Conservation (phyloP, 2,113 vertebrate species). For the Heterotilapia buettikoferi region DNA sequence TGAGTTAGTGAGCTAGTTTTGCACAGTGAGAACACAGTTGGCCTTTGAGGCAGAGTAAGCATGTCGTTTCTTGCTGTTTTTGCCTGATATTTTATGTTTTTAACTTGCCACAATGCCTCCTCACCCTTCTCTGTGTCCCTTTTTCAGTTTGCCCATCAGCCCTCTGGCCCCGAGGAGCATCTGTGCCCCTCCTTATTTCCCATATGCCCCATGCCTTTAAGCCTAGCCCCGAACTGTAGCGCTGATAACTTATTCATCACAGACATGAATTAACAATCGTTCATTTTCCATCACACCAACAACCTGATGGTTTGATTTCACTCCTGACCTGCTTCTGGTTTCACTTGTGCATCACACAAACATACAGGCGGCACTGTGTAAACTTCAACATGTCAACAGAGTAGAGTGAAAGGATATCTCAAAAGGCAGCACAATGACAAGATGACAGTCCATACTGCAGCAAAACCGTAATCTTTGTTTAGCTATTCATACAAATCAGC, state of each 20-base stretch:
- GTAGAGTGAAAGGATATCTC: background rate
- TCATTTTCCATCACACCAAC: slow-evolving; percentile 59
- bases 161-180: slow-evolving; percentile 62
- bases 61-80: background rate
- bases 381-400: background rate
- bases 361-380: background rate
- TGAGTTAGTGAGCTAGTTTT: slow-evolving; percentile 10
- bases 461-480: background rate
- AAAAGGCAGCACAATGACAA: background rate
- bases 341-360: slow-evolving; percentile 18
- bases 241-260: slow-evolving; percentile 63
- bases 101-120: background rate
- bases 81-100: background rate
- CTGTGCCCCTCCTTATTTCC: slow-evolving; percentile 49
- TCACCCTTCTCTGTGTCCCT: slow-evolving; percentile 14
- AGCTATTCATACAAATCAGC: background rate
- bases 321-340: slow-evolving; percentile 51
- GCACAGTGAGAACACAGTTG: slow-evolving; percentile 15
- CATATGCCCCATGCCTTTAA: slow-evolving; percentile 66
- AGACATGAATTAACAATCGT: slow-evolving; percentile 62
- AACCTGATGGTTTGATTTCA: slow-evolving; percentile 43
- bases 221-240: slow-evolving; percentile 40
- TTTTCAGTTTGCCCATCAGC: slow-evolving; percentile 32
- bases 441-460: background rate
- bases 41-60: background rate